Conservation (phyloP, 2,888 invertebrate species). For the Drosophila colorata region DNA sequence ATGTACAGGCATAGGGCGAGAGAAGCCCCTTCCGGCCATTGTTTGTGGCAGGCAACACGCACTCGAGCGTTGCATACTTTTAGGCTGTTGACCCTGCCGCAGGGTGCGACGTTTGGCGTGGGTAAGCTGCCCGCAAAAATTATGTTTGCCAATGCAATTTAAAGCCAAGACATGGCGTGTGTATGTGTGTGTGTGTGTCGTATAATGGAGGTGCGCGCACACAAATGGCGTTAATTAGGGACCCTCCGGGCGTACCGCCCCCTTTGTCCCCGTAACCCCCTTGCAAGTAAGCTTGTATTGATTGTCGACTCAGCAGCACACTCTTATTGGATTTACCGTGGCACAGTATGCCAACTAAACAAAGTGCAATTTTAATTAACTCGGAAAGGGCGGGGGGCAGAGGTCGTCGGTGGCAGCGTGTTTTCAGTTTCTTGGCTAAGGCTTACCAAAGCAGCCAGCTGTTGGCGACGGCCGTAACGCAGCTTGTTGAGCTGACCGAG, state of each 20-base stretch:
- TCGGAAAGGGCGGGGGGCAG: background rate
- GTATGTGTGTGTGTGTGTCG: conserved; percentile 27
- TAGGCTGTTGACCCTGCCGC: conserved; percentile 78
- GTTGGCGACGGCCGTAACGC: conserved; percentile 48
- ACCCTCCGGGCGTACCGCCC: background rate
- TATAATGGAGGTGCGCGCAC: conserved; percentile 30
- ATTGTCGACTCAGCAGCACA: conserved; percentile 55
- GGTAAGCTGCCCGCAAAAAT: conserved; percentile 17
- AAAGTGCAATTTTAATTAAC: conserved; percentile 73
- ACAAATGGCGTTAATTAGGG: conserved; percentile 50
- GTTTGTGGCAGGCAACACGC: conserved; percentile 54
- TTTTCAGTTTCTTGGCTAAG: background rate
- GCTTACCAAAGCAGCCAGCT: conserved; percentile 68
- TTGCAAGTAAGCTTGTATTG: conserved; percentile 52
- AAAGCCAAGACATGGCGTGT: conserved; percentile 17
- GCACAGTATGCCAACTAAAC: conserved; percentile 56
- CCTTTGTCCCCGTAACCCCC: background rate
- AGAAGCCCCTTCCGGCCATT: conserved; percentile 50
- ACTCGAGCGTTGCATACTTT: conserved; percentile 72
- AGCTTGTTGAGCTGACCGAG: conserved; percentile 42
- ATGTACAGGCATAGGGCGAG: conserved; percentile 4
- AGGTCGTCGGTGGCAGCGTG: background rate
- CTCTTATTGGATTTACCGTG: conserved; percentile 67
- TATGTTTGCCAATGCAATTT: conserved; percentile 60
- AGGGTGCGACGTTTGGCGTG: background rate